Conservation (phyloP, 2,888 invertebrate species). For the Callosobruchus maculatus region DNA sequence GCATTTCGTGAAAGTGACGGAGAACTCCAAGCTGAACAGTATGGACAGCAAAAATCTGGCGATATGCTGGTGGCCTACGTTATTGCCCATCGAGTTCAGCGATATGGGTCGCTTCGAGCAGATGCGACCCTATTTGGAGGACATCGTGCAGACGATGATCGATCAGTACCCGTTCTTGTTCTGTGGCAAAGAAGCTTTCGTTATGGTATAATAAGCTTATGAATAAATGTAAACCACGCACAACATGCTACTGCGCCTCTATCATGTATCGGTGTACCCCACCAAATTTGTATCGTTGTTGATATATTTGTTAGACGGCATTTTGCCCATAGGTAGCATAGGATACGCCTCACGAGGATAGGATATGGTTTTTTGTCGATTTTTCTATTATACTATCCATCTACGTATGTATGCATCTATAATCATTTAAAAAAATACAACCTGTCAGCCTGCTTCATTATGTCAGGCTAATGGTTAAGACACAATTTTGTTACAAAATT, state of each 20-base stretch:
- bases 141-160: conserved; percentile 95
- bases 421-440: too few relatives aligned
- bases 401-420: too few relatives aligned
- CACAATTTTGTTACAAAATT: too few relatives aligned
- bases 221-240: conserved; percentile 27
- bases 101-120: conserved; percentile 92
- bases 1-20: conserved; percentile 92
- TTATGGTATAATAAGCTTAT: conserved; percentile 72
- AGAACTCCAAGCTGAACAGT: conserved; percentile 88
- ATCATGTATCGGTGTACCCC: conserved; percentile 14
- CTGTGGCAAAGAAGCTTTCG: conserved; percentile 90
- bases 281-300: conserved; percentile 15
- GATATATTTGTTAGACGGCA: conserved; percentile 26
- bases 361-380: not conserved
- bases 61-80: conserved; percentile 96
- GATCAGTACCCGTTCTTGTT: conserved; percentile 95
- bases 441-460: too few relatives aligned
- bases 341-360: not conserved
- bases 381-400: too few relatives aligned
- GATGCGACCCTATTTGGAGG: conserved; percentile 90
- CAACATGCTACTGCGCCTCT: conserved; percentile 30
- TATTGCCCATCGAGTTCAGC: conserved; percentile 91
- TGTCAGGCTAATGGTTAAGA: too few relatives aligned
- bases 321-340: conserved; percentile 15
- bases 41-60: conserved; percentile 98